These are phyloP conservation scores for Paracyclopina nana DNA, from an alignment of 1,140 invertebrate species.

Conservation along the genomic window DNA sequence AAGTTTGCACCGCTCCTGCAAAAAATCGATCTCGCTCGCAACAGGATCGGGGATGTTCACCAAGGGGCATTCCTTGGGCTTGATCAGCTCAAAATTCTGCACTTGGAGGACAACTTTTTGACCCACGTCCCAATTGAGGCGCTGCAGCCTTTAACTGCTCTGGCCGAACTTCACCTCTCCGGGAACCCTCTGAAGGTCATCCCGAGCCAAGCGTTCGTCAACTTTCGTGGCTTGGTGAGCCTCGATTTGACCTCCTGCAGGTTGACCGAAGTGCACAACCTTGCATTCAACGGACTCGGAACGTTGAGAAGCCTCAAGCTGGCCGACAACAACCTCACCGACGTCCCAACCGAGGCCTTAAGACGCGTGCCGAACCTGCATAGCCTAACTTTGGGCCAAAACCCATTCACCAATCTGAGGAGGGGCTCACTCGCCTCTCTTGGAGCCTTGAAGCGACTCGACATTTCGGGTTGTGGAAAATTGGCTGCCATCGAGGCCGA, in stretches of 20 bases:
- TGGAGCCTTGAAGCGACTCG: constrained; percentile 14
- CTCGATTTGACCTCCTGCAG: constrained; percentile 20
- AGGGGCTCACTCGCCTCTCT: constrained; percentile 16
- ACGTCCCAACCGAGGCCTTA: constrained; percentile 21
- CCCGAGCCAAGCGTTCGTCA: background rate
- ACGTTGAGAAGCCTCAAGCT: constrained; percentile 22
- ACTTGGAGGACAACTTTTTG: constrained; percentile 23
- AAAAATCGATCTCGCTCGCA: constrained; percentile 5
- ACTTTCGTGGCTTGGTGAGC: constrained; percentile 13
- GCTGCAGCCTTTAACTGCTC: constrained; percentile 18
- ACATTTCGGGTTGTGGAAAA: constrained; percentile 14
- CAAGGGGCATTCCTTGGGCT: constrained; percentile 19
- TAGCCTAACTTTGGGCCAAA: constrained; percentile 19
- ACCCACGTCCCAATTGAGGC: constrained; percentile 17
- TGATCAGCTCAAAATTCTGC: constrained; percentile 20
- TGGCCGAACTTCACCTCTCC: constrained; percentile 22
- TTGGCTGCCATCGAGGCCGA: constrained; percentile 11
- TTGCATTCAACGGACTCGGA: constrained; percentile 22
- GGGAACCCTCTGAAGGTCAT: constrained; percentile 21
- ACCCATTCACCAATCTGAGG: constrained; percentile 16
- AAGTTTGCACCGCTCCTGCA: background rate
- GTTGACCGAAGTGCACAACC: constrained; percentile 18
- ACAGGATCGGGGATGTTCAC: background rate
- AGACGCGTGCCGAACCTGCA: constrained; percentile 17
- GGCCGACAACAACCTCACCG: constrained; percentile 22